Conservation (phyloP, 2,888 invertebrate genomes). For the Acleris holmiana region DNA sequence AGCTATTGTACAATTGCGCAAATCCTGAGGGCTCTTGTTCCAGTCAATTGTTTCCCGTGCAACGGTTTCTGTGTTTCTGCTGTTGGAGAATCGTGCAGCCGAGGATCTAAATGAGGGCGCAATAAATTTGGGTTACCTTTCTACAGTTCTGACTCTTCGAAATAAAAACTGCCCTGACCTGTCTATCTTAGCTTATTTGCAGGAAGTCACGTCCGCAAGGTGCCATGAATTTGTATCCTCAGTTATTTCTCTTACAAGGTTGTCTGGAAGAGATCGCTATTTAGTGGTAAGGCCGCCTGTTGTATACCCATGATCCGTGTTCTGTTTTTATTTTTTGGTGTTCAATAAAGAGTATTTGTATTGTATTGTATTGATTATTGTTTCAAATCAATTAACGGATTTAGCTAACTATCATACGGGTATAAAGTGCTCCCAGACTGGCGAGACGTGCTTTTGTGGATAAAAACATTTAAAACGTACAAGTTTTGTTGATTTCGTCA, state of each 20-base stretch:
- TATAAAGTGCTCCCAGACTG: too few relatives aligned
- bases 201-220: background rate
- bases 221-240: constrained; percentile 10
- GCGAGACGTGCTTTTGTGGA: too few relatives aligned
- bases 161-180: constrained; percentile 18
- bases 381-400: background rate
- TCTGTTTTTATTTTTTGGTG: too few relatives aligned
- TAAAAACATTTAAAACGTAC: background rate
- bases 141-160: constrained; percentile 47
- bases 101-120: constrained; percentile 62
- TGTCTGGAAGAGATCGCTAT: too few relatives aligned
- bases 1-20: background rate
- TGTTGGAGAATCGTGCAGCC: constrained; percentile 54
- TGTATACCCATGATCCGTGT: too few relatives aligned
- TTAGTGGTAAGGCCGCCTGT: too few relatives aligned
- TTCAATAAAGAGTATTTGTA: too few relatives aligned
- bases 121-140: constrained; percentile 68
- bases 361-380: too few relatives aligned
- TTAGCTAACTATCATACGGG: background rate
- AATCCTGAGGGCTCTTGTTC: constrained; percentile 40
- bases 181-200: constrained; percentile 9
- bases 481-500: constrained; percentile 26
- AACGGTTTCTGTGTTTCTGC: constrained; percentile 50
- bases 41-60: constrained; percentile 50
- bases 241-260: too few relatives aligned